These are phyloP conservation scores for Sapajus apella DNA, from an alignment of 2,113 vertebrate genomes.

Conservation along the genomic window DNA sequence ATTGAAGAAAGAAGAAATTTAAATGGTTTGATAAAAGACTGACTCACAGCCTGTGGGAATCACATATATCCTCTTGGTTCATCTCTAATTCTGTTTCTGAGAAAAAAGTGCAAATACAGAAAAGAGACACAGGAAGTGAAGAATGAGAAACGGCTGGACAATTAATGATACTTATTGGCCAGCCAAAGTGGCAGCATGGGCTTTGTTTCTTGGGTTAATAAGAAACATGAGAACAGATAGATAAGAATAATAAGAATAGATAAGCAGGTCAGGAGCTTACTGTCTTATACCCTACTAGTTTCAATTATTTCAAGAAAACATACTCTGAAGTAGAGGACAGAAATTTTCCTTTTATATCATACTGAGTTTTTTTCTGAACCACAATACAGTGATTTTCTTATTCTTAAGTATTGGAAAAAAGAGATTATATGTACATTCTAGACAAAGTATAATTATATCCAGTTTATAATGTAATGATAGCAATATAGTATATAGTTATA, in stretches of 20 bases:
- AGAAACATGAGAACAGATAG: neutral
- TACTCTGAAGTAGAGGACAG: neutral
- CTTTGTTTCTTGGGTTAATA: neutral
- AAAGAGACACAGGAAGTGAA: neutral
- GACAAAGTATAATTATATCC: neutral
- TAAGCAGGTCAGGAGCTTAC: neutral
- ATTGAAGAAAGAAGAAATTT: neutral
- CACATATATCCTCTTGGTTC: neutral
- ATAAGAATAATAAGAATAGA: neutral
- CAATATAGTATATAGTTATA: neutral
- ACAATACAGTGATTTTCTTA: neutral
- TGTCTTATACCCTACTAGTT: neutral
- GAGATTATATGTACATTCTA: neutral
- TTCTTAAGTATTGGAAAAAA: neutral
- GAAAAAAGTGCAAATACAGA: neutral
- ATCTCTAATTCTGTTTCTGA: neutral
- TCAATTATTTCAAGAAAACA: neutral
- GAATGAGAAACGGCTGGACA: fast-evolving
- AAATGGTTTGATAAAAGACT: neutral
- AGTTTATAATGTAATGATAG: neutral
- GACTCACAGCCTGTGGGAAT: neutral
- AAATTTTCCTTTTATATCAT: neutral
- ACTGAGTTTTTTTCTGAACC: neutral
- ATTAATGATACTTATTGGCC: neutral
- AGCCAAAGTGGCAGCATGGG: neutral